Evolutionary conservation across 92 coral and sea anemone genomes (phyloP), one percentile per base, ranked within the genome.

Genomic region (Heliopora coerulea): DNA sequence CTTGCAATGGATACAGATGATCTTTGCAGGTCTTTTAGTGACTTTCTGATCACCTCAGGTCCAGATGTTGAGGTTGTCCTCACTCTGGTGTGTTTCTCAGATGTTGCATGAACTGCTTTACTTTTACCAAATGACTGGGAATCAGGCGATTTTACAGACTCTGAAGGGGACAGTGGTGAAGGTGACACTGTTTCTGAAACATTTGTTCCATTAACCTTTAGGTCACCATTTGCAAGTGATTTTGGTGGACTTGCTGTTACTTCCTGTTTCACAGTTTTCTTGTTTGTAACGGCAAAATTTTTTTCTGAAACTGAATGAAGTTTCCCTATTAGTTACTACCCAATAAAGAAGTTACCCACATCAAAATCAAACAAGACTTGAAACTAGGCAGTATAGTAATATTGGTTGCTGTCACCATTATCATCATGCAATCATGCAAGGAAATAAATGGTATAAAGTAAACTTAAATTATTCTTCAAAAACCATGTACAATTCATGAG

Each of bases 1-100:
- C 99, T 88, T 78, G 95, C 81, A 30, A 95, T 81, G 7, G 99
- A 90, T 24, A 90, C 91, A 79, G 93, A 86, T 1, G 99, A 95
- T 27, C 99, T 82, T 57, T 84, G 84, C 32, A 95, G 85, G 68
- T 95, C 99, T 59, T 95, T 95, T 2, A 83, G 69, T 44, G 96
- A 81, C 76, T 79, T 95, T 59, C 90, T 95, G 3, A 93, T 82
- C 10, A 86, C 91, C 66, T 95, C 99, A 49, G 83, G 84, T 0
- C 89, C 86, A 12, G 97, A 62, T 11, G 86, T 66, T 8, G 97
- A 86, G 8, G 67, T 42, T 25, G 88, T 86, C 56, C 89, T 88
- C 24, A 60, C 15, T 76, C 83, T 81, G 35, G 81, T 49, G 62
- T 64, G 83, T 19, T 73, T 44, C 46, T 50, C 70, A 48, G 8